phyloP scores from a whole-genome alignment of 2,113 vertebrate species.

The Dicrurus megarhynchus region DNA sequence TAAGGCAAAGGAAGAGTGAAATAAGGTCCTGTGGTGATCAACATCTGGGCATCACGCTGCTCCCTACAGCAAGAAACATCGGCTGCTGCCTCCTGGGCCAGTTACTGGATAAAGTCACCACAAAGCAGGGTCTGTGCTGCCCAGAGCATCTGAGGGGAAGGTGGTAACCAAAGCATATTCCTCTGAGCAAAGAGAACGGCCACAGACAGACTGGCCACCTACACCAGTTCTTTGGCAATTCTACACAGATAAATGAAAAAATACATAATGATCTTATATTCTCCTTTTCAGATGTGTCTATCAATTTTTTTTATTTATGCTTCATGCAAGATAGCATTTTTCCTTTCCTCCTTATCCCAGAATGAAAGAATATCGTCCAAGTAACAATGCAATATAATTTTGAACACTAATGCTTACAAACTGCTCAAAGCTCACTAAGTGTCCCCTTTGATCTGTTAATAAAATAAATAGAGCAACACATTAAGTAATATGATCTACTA shows the following conservation, averaged over 20 bases:
- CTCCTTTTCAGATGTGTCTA: neutral
- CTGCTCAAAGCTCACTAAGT: neutral
- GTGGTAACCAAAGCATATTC: neutral
- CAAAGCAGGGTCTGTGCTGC: neutral
- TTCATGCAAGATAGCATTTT: neutral
- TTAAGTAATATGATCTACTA: constrained; percentile 37
- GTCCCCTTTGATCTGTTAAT: neutral
- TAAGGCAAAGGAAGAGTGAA: neutral
- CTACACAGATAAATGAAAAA: neutral
- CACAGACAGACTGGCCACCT: neutral
- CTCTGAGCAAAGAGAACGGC: neutral
- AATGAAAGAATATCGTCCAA: neutral
- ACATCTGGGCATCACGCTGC: neutral
- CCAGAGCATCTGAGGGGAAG: rapidly evolving
- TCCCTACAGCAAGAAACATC: neutral
- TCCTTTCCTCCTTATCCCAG: neutral
- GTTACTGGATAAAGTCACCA: neutral
- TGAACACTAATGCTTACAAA: neutral
- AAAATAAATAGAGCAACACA: neutral
- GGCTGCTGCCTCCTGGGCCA: neutral
- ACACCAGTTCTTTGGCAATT: neutral
- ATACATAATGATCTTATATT: neutral
- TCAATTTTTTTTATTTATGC: neutral
- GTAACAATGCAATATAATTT: neutral
- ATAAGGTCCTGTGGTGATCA: neutral